Evolutionary conservation across 2,113 vertebrate species (phyloP), one percentile per base, ranked within the genome.

Genomic region (Climacteris rufus): DNA sequence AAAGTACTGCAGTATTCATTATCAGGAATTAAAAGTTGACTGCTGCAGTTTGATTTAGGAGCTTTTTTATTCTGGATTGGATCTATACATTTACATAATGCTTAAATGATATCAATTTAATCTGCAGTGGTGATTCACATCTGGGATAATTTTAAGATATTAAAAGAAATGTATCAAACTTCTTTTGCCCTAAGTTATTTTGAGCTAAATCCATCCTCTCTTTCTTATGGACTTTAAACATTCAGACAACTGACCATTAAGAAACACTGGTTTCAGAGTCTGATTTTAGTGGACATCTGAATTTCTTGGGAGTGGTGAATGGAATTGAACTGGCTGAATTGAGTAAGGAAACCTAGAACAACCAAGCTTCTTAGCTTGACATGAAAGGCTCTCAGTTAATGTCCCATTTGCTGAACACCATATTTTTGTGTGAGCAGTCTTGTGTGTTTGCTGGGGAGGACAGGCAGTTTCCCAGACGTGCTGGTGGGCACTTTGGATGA

Each of bases 401-500:
- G 24, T 52, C 10, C 14, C 6, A 10, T 60, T 81, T 83, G 27
- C 50, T 56, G 25, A 91, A 79, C 15, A 17, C 1, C 4, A 9
- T 1, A 1, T 72, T 69, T 72, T 17, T 6, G 7, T 88, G 27
- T 0, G 2, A 85, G 12, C 7, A 28, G 22, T 20, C 18, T 12
- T 20, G 30, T 57, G 16, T 40, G 2, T 45, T 83, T 83, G 37
- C 25, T 75, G 30, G 70, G 27, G 54, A 74, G 21, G 35, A 70
- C 1, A 31, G 31, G 4, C 7, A 16, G 2, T 21, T 93, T 88
- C 17, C 6, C 16, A 77, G 37, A 25, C 0, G 0, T 10, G 15
- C 16, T 57, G 28, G 16, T 0, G 47, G 17, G 23, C 7, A 3
- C 3, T 60, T 75, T 9, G 33, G 13, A 18, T 9, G 9, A 8